Conservation (phyloP, 2,888 invertebrate genomes). For the Meta bourneti region DNA sequence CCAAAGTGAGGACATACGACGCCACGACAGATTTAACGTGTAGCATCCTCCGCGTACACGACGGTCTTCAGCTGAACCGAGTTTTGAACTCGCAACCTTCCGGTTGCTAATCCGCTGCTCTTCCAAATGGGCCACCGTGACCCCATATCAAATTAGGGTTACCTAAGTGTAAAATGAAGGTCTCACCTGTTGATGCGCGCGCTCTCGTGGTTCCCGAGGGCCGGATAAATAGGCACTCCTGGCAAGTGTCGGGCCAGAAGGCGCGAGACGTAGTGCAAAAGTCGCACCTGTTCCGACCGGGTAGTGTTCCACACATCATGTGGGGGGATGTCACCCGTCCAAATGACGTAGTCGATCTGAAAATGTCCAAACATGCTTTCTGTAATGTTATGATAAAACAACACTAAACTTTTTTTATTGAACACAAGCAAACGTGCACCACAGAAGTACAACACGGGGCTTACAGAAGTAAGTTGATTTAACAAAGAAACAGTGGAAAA, state of each 20-base stretch:
- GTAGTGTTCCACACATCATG: slow-evolving; percentile 81
- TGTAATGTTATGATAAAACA: background rate
- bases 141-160: too few relatives aligned
- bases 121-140: too few relatives aligned
- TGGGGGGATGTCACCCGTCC: slow-evolving; percentile 83
- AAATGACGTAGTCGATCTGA: slow-evolving; percentile 81
- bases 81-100: too few relatives aligned
- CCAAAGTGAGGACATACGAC: too few relatives aligned
- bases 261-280: slow-evolving; percentile 74
- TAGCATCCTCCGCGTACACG: too few relatives aligned
- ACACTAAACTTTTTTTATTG: background rate
- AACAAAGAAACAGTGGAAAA: too few relatives aligned
- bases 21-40: too few relatives aligned
- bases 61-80: too few relatives aligned
- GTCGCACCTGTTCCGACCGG: slow-evolving; percentile 70
- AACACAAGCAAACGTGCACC: too few relatives aligned
- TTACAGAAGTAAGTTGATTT: too few relatives aligned
- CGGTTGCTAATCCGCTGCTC: too few relatives aligned
- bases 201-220: slow-evolving; percentile 78
- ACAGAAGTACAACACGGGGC: too few relatives aligned
- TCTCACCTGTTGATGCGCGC: slow-evolving; percentile 80
- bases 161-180: background rate
- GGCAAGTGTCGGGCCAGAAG: slow-evolving; percentile 76
- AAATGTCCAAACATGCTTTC: background rate
- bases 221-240: slow-evolving; percentile 77